Evolutionary conservation across 1,140 invertebrate species (phyloP).

Genomic region (Halesus radiatus): DNA sequence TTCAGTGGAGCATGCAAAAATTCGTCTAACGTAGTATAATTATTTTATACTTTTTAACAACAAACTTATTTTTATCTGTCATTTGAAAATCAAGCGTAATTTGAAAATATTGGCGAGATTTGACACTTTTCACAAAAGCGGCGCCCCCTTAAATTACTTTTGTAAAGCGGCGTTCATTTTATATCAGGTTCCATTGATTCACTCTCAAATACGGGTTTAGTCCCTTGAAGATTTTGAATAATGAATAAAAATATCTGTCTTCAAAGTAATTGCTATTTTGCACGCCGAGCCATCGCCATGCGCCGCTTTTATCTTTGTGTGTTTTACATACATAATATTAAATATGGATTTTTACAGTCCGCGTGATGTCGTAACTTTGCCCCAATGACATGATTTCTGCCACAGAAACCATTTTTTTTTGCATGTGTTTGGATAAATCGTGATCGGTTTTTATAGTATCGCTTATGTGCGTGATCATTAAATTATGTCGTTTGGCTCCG

Average conservation of each 20-base stretch:
- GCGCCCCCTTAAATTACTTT: no score
- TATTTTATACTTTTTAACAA: no score
- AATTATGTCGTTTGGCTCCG: conserved; percentile 10
- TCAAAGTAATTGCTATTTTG: background rate
- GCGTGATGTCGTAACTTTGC: background rate
- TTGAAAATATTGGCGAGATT: no score
- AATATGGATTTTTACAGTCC: conserved; percentile 22
- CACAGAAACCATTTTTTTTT: background rate
- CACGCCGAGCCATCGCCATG: background rate
- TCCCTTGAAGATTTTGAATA: background rate
- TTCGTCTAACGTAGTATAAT: no score
- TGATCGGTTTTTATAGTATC: conserved; percentile 6
- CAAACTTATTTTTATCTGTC: no score
- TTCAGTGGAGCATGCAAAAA: no score
- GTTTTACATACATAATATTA: conserved; percentile 14
- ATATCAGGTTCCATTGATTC: no score
- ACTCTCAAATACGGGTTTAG: no score
- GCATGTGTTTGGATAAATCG: background rate
- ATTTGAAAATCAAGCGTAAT: no score
- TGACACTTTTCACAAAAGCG: no score
- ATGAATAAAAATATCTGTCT: conserved; percentile 7
- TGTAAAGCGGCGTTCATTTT: no score
- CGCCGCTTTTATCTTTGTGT: conserved; percentile 20
- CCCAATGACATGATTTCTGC: background rate
- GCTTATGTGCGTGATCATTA: conserved; percentile 1